These are phyloP conservation scores for Archips xylosteana DNA, from an alignment of 2,888 invertebrate genomes.

Conservation along the genomic window DNA sequence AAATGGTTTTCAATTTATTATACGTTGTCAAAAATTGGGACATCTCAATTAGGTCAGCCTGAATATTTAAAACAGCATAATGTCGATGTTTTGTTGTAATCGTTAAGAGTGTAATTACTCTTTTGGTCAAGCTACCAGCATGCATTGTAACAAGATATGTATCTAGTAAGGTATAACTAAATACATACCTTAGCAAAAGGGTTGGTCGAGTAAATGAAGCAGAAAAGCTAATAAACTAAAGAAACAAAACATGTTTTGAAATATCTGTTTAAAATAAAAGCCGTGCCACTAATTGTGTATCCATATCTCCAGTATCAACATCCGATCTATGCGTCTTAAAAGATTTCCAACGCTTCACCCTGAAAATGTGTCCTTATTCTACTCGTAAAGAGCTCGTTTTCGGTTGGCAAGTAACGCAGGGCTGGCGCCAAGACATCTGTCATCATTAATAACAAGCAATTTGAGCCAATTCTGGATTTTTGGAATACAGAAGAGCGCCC, in stretches of 20 bases:
- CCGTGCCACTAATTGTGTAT: constrained; percentile 80
- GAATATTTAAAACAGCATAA: too few species aligned
- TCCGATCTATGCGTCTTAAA: constrained; percentile 69
- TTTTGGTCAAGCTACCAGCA: too few species aligned
- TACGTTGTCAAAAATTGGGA: too few species aligned
- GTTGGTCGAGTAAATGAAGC: not conserved
- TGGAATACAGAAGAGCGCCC: constrained; percentile 76
- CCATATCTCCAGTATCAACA: constrained; percentile 80
- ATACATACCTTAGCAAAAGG: not conserved
- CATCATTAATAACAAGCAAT: constrained; percentile 85
- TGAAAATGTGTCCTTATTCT: constrained; percentile 45
- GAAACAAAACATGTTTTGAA: not conserved
- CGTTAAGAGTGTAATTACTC: too few species aligned
- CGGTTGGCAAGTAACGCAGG: constrained; percentile 45
- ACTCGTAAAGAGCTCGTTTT: constrained; percentile 52
- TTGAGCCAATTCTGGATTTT: constrained; percentile 84
- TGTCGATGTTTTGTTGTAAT: too few species aligned
- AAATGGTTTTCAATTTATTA: too few species aligned
- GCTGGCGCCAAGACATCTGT: constrained; percentile 84
- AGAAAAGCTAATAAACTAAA: not conserved
- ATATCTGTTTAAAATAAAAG: constrained; percentile 49
- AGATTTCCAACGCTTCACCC: constrained; percentile 54
- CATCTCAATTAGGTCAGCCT: too few species aligned
- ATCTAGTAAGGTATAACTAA: too few species aligned
- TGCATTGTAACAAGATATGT: too few species aligned